phyloP scores from a whole-genome alignment of 1,140 invertebrate species.

The Apis cerana region DNA sequence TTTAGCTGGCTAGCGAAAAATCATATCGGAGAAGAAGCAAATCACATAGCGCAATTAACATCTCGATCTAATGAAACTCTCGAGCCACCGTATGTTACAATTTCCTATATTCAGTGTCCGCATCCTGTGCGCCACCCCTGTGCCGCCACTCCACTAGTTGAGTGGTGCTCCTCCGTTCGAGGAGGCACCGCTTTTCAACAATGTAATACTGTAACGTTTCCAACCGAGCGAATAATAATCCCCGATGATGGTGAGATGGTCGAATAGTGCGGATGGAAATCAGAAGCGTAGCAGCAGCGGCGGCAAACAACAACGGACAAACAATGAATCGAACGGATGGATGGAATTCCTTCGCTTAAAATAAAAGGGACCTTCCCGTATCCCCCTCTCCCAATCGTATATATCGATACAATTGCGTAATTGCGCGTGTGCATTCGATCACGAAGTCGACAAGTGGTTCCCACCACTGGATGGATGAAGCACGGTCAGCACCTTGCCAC shows the following conservation, averaged over 20 bases:
- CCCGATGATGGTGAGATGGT: conserved; percentile 45
- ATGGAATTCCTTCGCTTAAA: conserved; percentile 75
- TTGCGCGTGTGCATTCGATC: conserved; percentile 22
- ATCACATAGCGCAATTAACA: conserved; percentile 75
- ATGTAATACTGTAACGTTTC: conserved; percentile 79
- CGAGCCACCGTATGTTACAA: conserved; percentile 77
- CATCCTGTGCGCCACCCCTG: background rate
- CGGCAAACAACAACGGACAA: background rate
- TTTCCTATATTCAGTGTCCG: conserved; percentile 61
- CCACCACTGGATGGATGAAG: conserved; percentile 67
- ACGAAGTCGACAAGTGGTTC: conserved; percentile 77
- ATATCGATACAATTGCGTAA: conserved; percentile 25
- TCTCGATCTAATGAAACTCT: conserved; percentile 77
- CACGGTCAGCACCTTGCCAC: conserved; percentile 66
- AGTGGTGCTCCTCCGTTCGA: conserved; percentile 55
- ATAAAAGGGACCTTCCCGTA: conserved; percentile 62
- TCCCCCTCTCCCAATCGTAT: conserved; percentile 5
- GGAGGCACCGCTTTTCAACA: conserved; percentile 68
- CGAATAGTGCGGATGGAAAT: conserved; percentile 38
- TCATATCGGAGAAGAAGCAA: conserved; percentile 11
- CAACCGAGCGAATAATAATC: conserved; percentile 77
- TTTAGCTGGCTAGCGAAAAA: background rate
- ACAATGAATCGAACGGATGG: conserved; percentile 39
- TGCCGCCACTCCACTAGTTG: background rate
- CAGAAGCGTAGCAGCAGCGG: conserved; percentile 8